A percentile compares a stretch with the other conserved stretches of the same genome.
These are phyloP conservation scores for Chloromyia formosa DNA, from an alignment of 2,888 invertebrate species.

Conservation along the genomic window DNA sequence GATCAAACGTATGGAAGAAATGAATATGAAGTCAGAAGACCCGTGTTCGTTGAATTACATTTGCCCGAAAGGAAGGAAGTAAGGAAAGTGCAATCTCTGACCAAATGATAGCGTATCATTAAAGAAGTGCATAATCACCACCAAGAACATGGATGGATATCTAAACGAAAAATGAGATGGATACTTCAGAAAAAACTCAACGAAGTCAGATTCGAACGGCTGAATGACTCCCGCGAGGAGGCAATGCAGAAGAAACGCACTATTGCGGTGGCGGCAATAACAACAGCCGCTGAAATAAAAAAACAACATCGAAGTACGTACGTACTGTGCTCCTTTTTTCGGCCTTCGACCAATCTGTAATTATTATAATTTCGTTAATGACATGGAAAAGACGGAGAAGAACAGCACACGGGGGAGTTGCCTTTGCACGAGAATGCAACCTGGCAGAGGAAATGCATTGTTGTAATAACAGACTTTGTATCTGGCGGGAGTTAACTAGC, in stretches of 20 bases:
- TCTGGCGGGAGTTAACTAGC: slow-evolving; percentile 35
- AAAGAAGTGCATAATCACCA: slow-evolving; percentile 41
- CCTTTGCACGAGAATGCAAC: slow-evolving; percentile 24
- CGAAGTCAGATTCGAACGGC: neutral
- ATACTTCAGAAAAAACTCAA: neutral
- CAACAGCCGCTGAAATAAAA: no score
- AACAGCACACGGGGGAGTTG: slow-evolving; percentile 30
- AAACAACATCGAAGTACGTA: neutral
- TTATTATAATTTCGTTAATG: slow-evolving; percentile 50
- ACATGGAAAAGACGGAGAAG: slow-evolving; percentile 33
- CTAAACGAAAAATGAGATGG: slow-evolving; percentile 5
- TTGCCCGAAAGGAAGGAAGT: slow-evolving; percentile 35
- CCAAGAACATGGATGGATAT: slow-evolving; percentile 24
- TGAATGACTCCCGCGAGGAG: neutral
- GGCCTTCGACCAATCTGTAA: slow-evolving; percentile 43
- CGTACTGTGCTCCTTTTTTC: slow-evolving; percentile 19
- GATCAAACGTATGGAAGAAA: slow-evolving; percentile 14
- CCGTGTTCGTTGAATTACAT: neutral
- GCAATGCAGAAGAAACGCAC: slow-evolving; percentile 5
- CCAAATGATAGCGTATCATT: slow-evolving; percentile 34
- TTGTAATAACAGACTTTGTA: slow-evolving; percentile 18
- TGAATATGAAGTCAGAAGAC: slow-evolving; percentile 10
- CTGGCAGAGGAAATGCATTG: slow-evolving; percentile 20
- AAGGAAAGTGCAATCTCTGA: slow-evolving; percentile 43
- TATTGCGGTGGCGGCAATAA: neutral